Percentiles rank a stretch among this genome's conserved stretches.
Evolutionary conservation across 2,797 vertebrate species (phyloP).

Genomic region (Cyclura pinguis): DNA sequence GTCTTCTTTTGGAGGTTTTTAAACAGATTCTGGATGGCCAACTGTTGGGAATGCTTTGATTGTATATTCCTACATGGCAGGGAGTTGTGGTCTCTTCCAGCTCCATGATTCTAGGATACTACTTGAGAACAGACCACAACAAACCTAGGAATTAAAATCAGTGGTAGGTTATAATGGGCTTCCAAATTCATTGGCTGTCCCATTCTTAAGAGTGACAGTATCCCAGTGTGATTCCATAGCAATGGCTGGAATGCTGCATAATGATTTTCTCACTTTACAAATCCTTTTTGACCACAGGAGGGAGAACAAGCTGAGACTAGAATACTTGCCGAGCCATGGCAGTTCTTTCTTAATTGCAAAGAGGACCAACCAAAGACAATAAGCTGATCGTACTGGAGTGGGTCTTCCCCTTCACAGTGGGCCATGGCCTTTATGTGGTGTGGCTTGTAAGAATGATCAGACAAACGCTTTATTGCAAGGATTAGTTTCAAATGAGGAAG

Average conservation of each 20-base stretch:
- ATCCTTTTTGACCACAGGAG: conserved; percentile 20
- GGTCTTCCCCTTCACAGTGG: conserved; percentile 17
- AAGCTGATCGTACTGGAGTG: conserved; percentile 3
- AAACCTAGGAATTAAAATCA: not conserved
- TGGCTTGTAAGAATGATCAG: not conserved
- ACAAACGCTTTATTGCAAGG: conserved; percentile 12
- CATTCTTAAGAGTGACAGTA: conserved; percentile 20
- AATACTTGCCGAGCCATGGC: not conserved
- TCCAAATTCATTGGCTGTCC: conserved; percentile 15
- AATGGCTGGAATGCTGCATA: conserved; percentile 23
- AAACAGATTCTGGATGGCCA: too few relatives aligned
- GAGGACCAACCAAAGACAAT: not conserved
- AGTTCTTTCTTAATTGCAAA: conserved; percentile 26
- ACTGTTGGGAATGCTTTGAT: too few relatives aligned
- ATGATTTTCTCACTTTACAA: conserved; percentile 2
- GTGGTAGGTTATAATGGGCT: not conserved
- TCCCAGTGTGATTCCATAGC: conserved; percentile 16
- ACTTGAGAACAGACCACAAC: conserved; percentile 5
- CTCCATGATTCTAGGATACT: not conserved
- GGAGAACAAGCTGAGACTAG: not conserved
- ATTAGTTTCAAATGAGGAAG: not conserved
- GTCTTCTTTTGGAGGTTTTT: too few relatives aligned
- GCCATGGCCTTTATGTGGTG: not conserved
- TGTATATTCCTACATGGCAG: too few relatives aligned
- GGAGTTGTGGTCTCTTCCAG: too few relatives aligned